Base-by-base conservation (phyloP, 1,140 invertebrate genomes). In the Cheumatopsyche charites region DNA sequence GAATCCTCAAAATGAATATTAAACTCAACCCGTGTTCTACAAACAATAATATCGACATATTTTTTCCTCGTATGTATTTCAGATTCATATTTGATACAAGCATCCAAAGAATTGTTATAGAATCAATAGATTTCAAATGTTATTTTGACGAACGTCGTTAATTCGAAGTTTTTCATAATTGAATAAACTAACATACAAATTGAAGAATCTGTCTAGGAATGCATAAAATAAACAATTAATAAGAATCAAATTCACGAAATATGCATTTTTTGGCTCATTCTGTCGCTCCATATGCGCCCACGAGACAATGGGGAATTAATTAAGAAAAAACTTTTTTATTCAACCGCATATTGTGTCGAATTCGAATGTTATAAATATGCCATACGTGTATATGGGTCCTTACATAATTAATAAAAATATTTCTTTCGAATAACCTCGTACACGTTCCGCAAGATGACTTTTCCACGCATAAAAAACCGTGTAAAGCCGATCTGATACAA, bases 281-380 rank as follows among this genome's bases (percentile, higher is more conserved):
- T 17, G 67, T 36, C n/a, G 21, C 41, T 17, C 26, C 62, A 47
- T 66, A 43, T 73, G 67, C 36, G 23, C 17, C 29, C 45, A 58
- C 49, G 42, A 75, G 70, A 75, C 73, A 75, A 75, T 75, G 70
- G 73, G 65, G 73, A 75, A 75, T 75, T 72, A 71, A 75, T 75
- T 72, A 75, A 52, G 63, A 55, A 15, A 43, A 36, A 36, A 12
- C 21, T 43, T 71, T 73, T 74, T 74, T 74, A 58, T 62, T 1
- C 61, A 25, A 23, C 47, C 42, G 19, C 41, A 58, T 52, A 61
- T 73, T 70, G 29, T 68, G 25, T 47, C 65, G 67, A 69, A 69
- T 58, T 26, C 65, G 62, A 12, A 42, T 42, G 15, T 47, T 43
- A 43, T 67, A 13, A 67, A 49, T 25, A 26, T 36, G 7, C 29